Evolutionary conservation across 2,797 vertebrate genomes (phyloP).

Genomic region (Poliocrania exsul): DNA sequence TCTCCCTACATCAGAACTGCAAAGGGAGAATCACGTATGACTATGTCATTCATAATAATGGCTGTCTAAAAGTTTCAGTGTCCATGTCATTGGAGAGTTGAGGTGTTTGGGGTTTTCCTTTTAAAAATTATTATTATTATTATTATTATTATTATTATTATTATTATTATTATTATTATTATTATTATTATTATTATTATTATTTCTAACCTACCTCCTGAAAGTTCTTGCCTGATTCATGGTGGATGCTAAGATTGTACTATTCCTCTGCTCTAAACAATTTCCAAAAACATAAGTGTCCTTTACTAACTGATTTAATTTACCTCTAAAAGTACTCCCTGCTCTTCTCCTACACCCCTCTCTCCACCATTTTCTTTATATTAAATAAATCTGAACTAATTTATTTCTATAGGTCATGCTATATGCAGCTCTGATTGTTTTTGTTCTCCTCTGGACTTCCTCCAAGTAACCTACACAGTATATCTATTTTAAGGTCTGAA

Average conservation of each 20-base stretch:
- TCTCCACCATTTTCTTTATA: background rate
- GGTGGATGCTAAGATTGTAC: too few species aligned
- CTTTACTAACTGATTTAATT: background rate
- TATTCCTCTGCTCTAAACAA: background rate
- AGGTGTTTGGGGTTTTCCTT: accelerated
- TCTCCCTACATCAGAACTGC: background rate
- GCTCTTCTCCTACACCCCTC: background rate
- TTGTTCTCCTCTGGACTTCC: background rate
- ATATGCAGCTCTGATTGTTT: background rate
- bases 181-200: too few species aligned
- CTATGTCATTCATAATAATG: background rate
- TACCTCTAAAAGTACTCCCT: background rate
- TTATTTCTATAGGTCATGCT: background rate
- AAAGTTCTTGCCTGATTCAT: background rate
- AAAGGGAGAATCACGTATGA: accelerated
- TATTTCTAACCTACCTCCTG: background rate
- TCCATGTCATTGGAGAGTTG: background rate
- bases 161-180: too few species aligned
- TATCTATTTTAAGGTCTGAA: background rate
- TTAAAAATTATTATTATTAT: background rate
- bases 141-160: too few species aligned
- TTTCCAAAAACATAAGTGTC: background rate
- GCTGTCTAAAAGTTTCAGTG: background rate
- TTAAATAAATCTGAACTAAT: background rate
- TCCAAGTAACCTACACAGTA: background rate